phyloP scores from a whole-genome alignment of 1,140 invertebrate genomes.

The Zeugodacus cucurbitae region DNA sequence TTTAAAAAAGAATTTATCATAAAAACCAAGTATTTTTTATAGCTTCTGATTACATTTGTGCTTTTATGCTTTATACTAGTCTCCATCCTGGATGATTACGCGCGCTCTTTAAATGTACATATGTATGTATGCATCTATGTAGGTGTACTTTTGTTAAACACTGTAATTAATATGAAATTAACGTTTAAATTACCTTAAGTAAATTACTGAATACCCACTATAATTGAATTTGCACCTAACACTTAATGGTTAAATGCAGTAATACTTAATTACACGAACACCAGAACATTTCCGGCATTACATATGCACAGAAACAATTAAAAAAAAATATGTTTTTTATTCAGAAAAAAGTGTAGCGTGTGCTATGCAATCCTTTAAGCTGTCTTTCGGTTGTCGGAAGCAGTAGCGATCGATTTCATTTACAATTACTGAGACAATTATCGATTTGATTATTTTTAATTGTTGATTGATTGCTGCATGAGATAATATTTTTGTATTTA shows the following conservation, averaged over 20 bases:
- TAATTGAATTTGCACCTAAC: constrained; percentile 23
- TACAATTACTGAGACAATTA: constrained; percentile 1
- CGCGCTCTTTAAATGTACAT: neutral
- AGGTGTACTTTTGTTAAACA: neutral
- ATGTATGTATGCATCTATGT: neutral
- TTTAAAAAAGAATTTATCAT: neutral
- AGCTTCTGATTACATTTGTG: neutral
- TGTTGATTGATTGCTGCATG: neutral
- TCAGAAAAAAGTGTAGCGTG: too few relatives aligned
- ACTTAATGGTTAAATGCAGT: neutral
- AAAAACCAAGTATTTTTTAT: neutral
- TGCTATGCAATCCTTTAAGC: neutral
- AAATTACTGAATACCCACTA: neutral
- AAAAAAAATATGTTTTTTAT: too few relatives aligned
- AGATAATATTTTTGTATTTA: neutral
- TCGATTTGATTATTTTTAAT: neutral
- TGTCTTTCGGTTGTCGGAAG: neutral
- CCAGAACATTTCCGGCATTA: neutral
- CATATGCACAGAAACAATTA: too few relatives aligned
- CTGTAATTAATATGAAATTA: constrained; percentile 4
- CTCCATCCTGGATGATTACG: neutral
- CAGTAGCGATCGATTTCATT: neutral
- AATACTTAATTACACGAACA: neutral
- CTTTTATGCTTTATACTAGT: neutral
- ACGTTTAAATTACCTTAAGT: neutral